Percentiles rank a stretch among this genome's conserved stretches.
Evolutionary conservation across 2,888 invertebrate species (phyloP).

Genomic region (Meghimatium bilineatum): DNA sequence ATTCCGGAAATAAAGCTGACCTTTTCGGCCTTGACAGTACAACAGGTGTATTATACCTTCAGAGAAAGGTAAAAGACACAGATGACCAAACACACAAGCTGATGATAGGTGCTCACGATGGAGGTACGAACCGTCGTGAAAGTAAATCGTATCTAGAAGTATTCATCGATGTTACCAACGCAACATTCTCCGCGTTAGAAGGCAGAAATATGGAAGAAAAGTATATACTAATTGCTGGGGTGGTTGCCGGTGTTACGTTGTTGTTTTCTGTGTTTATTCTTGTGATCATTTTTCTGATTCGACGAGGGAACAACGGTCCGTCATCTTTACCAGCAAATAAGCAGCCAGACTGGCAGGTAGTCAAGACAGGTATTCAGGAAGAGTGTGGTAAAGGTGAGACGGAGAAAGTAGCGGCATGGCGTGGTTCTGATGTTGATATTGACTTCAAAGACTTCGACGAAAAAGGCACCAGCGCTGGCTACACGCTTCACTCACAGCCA

Average conservation of each 20-base stretch:
- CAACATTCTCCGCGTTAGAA: slow-evolving; percentile 46
- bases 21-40: slow-evolving; percentile 95
- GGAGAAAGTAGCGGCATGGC: slow-evolving; percentile 49
- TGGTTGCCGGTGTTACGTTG: slow-evolving; percentile 53
- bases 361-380: slow-evolving; percentile 54
- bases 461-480: background rate
- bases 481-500: slow-evolving; percentile 26
- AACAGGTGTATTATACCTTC: slow-evolving; percentile 89
- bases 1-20: slow-evolving; percentile 94
- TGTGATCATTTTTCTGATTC: slow-evolving; percentile 51
- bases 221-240: slow-evolving; percentile 53
- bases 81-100: slow-evolving; percentile 84
- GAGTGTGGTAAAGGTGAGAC: slow-evolving; percentile 52
- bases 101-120: slow-evolving; percentile 92
- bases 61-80: slow-evolving; percentile 92
- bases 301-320: slow-evolving; percentile 14
- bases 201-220: slow-evolving; percentile 45
- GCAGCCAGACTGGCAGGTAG: slow-evolving; percentile 47
- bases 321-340: slow-evolving; percentile 15
- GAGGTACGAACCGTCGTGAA: slow-evolving; percentile 86
- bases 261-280: slow-evolving; percentile 54
- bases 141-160: slow-evolving; percentile 48
- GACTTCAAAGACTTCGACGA: slow-evolving; percentile 35
- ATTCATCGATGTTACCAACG: slow-evolving; percentile 53
- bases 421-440: slow-evolving; percentile 45